Evolutionary conservation across 1,140 invertebrate genomes (phyloP).

Genomic region (Brachionus manjavacas): DNA sequence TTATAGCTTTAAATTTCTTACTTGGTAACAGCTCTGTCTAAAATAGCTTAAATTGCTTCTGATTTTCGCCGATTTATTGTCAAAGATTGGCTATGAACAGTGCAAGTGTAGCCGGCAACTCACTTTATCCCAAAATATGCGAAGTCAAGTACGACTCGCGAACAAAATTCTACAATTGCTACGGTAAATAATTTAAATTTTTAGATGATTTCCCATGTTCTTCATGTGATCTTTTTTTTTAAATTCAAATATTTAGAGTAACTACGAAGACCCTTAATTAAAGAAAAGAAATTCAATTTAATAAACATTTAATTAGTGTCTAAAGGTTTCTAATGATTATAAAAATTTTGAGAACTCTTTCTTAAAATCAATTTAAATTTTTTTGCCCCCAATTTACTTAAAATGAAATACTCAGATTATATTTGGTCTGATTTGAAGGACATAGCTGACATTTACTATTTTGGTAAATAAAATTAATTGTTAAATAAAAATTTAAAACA

Average conservation of each 20-base stretch:
- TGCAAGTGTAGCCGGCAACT: background rate
- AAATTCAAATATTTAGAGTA: background rate
- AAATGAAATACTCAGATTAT: background rate
- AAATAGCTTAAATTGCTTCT: background rate
- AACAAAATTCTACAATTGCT: background rate
- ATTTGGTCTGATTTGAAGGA: background rate
- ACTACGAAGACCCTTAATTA: background rate
- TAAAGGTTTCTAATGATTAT: background rate
- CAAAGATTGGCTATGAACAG: background rate
- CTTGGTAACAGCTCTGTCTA: background rate
- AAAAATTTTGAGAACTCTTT: background rate
- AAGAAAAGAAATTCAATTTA: background rate
- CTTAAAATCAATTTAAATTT: background rate
- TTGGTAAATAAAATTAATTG: background rate
- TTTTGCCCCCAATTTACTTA: background rate
- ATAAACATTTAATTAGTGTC: background rate
- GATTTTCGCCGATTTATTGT: background rate
- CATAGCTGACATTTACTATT: background rate
- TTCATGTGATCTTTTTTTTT: background rate
- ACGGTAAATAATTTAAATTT: background rate
- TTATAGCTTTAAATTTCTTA: background rate
- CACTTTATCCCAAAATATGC: conserved; percentile 11
- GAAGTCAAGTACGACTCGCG: background rate
- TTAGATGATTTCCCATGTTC: background rate
- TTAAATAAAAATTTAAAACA: no score